A percentile compares a stretch with the other conserved stretches of the same genome.
Conservation (phyloP, 2,888 invertebrate species). For the Globia sparganii region DNA sequence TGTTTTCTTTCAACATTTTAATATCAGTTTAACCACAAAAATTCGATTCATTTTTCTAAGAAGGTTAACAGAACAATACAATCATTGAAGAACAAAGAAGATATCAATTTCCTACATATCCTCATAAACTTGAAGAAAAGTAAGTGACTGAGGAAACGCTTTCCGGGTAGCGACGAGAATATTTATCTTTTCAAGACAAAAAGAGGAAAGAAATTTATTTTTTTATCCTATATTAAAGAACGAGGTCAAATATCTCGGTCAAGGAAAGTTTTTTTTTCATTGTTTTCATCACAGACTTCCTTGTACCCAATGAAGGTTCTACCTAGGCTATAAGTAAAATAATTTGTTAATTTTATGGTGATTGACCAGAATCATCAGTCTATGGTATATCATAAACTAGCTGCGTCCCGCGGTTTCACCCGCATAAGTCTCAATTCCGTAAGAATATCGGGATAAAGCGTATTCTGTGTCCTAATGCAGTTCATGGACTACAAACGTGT, state of each 20-base stretch:
- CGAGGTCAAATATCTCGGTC: slow-evolving; percentile 64
- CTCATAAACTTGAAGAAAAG: slow-evolving; percentile 21
- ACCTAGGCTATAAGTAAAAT: background rate
- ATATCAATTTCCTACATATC: slow-evolving; percentile 8
- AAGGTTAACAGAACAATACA: background rate
- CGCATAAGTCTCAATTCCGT: no score
- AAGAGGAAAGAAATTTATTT: slow-evolving; percentile 41
- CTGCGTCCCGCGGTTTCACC: no score
- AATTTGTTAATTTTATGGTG: background rate
- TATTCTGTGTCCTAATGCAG: no score
- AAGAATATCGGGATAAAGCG: no score
- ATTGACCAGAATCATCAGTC: background rate
- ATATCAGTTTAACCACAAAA: background rate
- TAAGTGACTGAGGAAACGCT: slow-evolving; percentile 31
- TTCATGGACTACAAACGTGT: no score
- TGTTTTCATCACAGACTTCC: slow-evolving; percentile 25
- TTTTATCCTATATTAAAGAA: slow-evolving; percentile 56
- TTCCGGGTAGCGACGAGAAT: slow-evolving; percentile 18
- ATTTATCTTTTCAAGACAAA: slow-evolving; percentile 34
- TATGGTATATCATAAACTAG: no score
- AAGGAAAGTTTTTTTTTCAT: slow-evolving; percentile 52
- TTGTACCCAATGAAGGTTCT: background rate
- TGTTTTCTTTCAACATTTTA: background rate
- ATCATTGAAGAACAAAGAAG: slow-evolving; percentile 21
- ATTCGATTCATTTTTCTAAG: background rate